These are phyloP conservation scores for Neoaliturus tenellus DNA, from an alignment of 2,888 invertebrate species.

Conservation along the genomic window DNA sequence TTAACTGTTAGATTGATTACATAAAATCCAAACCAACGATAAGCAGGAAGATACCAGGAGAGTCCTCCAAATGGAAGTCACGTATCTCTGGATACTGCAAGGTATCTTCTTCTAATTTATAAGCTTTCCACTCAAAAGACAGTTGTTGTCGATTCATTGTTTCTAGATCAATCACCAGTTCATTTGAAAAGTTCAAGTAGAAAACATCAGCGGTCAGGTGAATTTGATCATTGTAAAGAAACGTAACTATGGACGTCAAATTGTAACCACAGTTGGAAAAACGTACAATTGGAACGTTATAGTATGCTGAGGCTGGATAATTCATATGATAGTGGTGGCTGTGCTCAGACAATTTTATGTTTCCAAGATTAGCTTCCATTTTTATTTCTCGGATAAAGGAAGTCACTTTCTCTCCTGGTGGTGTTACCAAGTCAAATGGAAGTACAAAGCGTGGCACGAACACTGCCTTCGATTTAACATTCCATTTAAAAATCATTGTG, in stretches of 20 bases:
- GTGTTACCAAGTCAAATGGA: background rate
- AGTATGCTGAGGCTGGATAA: background rate
- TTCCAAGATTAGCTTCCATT: background rate
- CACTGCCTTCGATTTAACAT: background rate
- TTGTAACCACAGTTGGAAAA: background rate
- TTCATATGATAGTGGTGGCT: background rate
- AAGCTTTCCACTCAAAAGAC: background rate
- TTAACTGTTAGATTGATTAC: background rate
- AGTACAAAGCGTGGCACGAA: too few species aligned
- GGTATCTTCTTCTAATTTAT: background rate
- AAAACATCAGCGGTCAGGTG: background rate
- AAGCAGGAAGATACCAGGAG: background rate
- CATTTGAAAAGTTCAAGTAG: background rate
- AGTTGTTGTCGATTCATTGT: background rate
- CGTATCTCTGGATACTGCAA: background rate
- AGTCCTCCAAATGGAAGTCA: background rate
- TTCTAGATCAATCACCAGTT: background rate
- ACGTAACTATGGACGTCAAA: background rate
- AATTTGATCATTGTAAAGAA: background rate
- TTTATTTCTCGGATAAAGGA: background rate
- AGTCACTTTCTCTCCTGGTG: background rate
- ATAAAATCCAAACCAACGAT: background rate
- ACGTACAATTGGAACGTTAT: background rate
- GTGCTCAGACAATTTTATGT: background rate
- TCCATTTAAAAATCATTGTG: too few species aligned